Base-by-base conservation (phyloP, 2,113 vertebrate genomes). In the Erythrocercus mccallii region DNA sequence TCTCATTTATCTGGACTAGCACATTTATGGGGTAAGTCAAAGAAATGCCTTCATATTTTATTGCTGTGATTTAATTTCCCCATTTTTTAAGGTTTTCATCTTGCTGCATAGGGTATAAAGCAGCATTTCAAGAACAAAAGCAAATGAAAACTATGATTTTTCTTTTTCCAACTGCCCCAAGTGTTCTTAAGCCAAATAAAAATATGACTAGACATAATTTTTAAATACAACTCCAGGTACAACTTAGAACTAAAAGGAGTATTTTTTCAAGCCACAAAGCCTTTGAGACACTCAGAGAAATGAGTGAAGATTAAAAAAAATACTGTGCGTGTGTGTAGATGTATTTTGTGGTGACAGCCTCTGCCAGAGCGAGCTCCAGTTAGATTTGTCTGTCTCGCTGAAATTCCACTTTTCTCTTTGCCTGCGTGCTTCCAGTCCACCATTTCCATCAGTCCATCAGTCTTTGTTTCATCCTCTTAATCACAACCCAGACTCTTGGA, bases 131-230 rank as follows among this genome's bases (percentile, higher is more conserved):
- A 73, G 90, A 96, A 90, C 44, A 93, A 93, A 90, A 72, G 23
- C 27, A 95, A 96, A 92, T 88, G 33, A 91, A 95, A 96, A 72
- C 78, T 50, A 72, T 86, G 78, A 92, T 92, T 92, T 95, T 81
- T 61, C n/a, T 81, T 77, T 88, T 88, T 45, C 53, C 38, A 51
- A 62, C 85, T 78, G 44, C 51, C 93, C 64, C 65, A 73, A 92
- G 35, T 69, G 73, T 87, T 94, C 61, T 51, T 93, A 54, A 83
- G 10, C 60, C 68, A 91, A 91, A 93, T 90, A 90, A 91, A 96
- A 95, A 86, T 69, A 87, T 28, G 38, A 79, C 30, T 74, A 45
- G 57, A 42, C 14, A 56, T 86, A 70, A 77, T 83, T 92, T 96
- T 91, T 35, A 74, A 93, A 89, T 83, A 56, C 65, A 92, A 60